Percentiles rank a stretch among this genome's conserved stretches.
phyloP scores from a whole-genome alignment of 2,888 invertebrate genomes.

The Cosmia pyralina region DNA sequence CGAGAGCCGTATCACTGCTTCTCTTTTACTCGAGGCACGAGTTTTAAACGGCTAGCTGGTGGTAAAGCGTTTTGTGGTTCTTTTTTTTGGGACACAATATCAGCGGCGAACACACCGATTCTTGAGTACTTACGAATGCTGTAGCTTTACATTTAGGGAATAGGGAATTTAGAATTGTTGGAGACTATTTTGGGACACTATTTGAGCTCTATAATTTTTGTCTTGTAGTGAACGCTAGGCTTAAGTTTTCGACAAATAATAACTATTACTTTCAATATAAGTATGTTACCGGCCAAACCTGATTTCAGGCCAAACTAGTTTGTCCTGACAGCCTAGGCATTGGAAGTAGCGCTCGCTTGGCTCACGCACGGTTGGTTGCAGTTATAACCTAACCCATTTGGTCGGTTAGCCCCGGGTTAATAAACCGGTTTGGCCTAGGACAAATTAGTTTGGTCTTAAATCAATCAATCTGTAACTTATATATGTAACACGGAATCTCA shows the following conservation, averaged over 20 bases:
- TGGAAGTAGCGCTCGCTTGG: too few species aligned
- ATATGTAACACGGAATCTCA: background rate
- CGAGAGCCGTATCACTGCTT: constrained; percentile 87
- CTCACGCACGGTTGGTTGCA: too few species aligned
- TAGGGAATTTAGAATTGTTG: background rate
- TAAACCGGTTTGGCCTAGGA: too few species aligned
- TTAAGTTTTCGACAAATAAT: background rate
- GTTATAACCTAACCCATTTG: too few species aligned
- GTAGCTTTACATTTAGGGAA: constrained; percentile 15
- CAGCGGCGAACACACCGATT: constrained; percentile 12
- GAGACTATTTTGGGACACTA: background rate
- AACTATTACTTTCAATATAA: background rate
- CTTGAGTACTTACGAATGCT: background rate
- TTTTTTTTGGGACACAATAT: constrained; percentile 38
- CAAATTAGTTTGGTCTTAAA: too few species aligned
- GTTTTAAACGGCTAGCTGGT: constrained; percentile 59
- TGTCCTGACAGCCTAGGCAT: too few species aligned
- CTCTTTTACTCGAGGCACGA: constrained; percentile 78
- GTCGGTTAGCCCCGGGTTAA: too few species aligned
- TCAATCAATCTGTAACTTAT: background rate
- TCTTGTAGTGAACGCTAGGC: background rate
- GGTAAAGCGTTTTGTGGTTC: constrained; percentile 49
- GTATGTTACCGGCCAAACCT: too few species aligned
- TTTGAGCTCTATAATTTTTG: background rate
- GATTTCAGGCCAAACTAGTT: too few species aligned